Base-by-base conservation (phyloP, 2,888 invertebrate species). In the Boloria selene region DNA sequence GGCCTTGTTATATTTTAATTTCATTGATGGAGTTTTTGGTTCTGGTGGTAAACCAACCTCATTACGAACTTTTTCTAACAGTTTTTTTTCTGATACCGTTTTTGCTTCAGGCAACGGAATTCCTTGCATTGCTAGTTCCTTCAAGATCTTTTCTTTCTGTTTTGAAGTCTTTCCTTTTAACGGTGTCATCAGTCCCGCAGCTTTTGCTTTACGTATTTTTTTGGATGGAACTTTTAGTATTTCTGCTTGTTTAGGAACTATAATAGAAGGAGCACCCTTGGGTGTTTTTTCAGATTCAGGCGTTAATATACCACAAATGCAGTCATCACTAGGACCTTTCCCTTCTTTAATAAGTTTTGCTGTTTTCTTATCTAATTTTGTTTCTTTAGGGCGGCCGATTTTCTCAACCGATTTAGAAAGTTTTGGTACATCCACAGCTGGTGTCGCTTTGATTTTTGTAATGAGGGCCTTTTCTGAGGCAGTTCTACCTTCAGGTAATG, bases 301-400 rank as follows among this genome's bases (percentile, higher is more conserved):
- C 13, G 77, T 72, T 13, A 78, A 65, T 16, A 75, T 65, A 51
- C 70, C 69, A 67, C 77, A 78, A 50, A 80, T 79, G 64, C 80
- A 80, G 74, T 80, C 77, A 56, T 79, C 80, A 52, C 73, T 74
- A 10, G 79, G 78, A 1, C 79, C 78, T 70, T 75, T 77, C 0
- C 77, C 76, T 68, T 79, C 79, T 68, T 68, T 77, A 31, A 77
- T 76, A 3, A 69, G 47, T 73, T 79, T 78, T 13, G 75, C 75
- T 0, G 77, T 76, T 67, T 72, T 70, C 61, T 68, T 51, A 44
- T 77, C 65, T 47, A 77, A 68, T 59, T 73, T 69, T 38, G 45
- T 42, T 61, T 72, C 56, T 72, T 73, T 64, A 58, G 79, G 5
- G 72, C 73, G n/a, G 70, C 75, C 68, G 45, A 56, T 70, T 67